phyloP scores from a whole-genome alignment of 92 coral and sea anemone species.

The Diadumene lineata region DNA sequence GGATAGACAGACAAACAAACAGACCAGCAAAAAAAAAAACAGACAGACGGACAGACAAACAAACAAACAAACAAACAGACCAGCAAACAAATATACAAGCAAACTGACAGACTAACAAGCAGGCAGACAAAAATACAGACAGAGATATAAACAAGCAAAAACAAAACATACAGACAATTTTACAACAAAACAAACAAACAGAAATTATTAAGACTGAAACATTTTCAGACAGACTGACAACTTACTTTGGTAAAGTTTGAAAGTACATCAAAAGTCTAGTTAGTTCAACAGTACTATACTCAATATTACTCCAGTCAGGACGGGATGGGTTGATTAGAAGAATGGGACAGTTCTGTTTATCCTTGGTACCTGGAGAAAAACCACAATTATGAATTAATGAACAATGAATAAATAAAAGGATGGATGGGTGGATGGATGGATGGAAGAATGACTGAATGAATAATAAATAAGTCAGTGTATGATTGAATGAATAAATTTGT shows the following conservation, averaged over 20 bases:
- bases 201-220: background rate
- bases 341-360: conserved; percentile 78
- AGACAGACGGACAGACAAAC: background rate
- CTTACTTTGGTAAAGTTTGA: conserved; percentile 88
- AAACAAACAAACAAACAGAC: background rate
- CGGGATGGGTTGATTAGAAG: conserved; percentile 70
- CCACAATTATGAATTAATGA: background rate
- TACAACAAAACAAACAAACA: background rate
- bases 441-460: too few species aligned
- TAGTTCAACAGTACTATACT: conserved; percentile 81
- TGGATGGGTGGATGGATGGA: too few species aligned
- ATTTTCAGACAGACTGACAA: background rate
- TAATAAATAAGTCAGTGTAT: too few species aligned
- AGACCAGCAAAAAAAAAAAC: background rate
- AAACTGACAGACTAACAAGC: background rate
- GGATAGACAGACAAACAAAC: too few species aligned
- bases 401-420: too few species aligned
- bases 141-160: too few species aligned
- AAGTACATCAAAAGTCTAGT: conserved; percentile 87
- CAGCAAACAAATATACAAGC: background rate
- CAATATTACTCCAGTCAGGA: conserved; percentile 87
- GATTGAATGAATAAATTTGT: too few species aligned
- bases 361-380: conserved; percentile 64
- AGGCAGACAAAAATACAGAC: background rate
- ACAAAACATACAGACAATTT: too few species aligned